Evolutionary conservation across 2,797 vertebrate species (phyloP).

Genomic region (Sebastes steindachneri): DNA sequence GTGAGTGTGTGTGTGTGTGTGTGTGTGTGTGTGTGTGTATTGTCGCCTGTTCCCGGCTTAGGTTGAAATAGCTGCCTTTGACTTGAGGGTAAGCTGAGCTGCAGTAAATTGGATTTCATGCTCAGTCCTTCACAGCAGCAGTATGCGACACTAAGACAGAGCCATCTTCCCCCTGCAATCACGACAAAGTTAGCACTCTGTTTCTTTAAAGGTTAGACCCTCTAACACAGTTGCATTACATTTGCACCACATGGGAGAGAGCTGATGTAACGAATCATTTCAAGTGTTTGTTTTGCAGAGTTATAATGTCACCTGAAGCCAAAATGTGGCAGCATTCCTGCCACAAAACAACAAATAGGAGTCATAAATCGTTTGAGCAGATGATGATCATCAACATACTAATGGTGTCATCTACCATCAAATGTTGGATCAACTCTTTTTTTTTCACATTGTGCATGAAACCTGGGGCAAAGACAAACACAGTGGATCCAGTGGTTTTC

Average conservation of each 20-base stretch:
- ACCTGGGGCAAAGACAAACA: constrained; percentile 13
- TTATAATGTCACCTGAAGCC: constrained; percentile 1
- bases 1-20: constrained; percentile 7
- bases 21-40: constrained; percentile 16
- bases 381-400: constrained; percentile 4
- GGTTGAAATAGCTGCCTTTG: constrained; percentile 71
- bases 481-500: constrained; percentile 8
- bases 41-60: constrained; percentile 42
- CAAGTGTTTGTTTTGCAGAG: background rate
- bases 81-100: constrained; percentile 76
- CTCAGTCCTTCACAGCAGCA: constrained; percentile 72
- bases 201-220: constrained; percentile 39
- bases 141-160: constrained; percentile 67
- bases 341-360: constrained; percentile 8
- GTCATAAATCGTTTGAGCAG: constrained; percentile 15
- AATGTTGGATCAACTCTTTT: constrained; percentile 22
- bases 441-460: background rate
- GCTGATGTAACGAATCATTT: constrained; percentile 14
- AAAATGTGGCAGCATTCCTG: constrained; percentile 28
- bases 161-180: constrained; percentile 55
- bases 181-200: constrained; percentile 49
- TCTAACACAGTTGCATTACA: constrained; percentile 12
- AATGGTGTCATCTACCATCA: constrained; percentile 21
- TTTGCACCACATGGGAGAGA: background rate
- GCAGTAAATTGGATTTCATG: constrained; percentile 81